phyloP scores from a whole-genome alignment of 2,113 vertebrate species.

The Microtus montanus region DNA sequence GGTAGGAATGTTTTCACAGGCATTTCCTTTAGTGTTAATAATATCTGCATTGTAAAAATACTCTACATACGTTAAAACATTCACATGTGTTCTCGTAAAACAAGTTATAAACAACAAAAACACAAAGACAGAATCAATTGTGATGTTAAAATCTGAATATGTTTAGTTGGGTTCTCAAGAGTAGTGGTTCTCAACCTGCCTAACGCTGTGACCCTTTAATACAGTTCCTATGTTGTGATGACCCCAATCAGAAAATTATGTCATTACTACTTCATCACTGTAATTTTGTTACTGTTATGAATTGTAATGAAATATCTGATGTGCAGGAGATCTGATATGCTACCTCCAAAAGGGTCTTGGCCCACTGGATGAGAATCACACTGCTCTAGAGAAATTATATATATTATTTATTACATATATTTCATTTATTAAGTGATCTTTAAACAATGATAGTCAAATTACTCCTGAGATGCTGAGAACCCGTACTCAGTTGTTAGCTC shows the following conservation, averaged over 20 bases:
- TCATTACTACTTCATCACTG: neutral
- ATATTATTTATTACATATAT: neutral
- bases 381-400: neutral
- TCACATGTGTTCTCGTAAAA: neutral
- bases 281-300: neutral
- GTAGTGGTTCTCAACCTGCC: neutral
- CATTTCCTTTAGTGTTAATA: conserved; percentile 27
- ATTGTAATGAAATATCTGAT: neutral
- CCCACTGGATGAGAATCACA: neutral
- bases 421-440: neutral
- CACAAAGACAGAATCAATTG: neutral
- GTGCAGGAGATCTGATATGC: neutral
- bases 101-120: conserved; percentile 44
- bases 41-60: conserved; percentile 3
- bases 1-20: neutral
- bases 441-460: neutral
- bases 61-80: conserved; percentile 32
- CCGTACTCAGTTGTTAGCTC: no score
- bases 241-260: neutral
- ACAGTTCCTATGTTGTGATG: neutral
- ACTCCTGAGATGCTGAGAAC: neutral
- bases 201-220: neutral
- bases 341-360: no score
- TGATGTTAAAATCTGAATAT: neutral
- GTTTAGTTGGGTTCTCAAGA: neutral